Evolutionary conservation across 2,797 vertebrate genomes (phyloP).

Genomic region (Craterocephalus amniculus): DNA sequence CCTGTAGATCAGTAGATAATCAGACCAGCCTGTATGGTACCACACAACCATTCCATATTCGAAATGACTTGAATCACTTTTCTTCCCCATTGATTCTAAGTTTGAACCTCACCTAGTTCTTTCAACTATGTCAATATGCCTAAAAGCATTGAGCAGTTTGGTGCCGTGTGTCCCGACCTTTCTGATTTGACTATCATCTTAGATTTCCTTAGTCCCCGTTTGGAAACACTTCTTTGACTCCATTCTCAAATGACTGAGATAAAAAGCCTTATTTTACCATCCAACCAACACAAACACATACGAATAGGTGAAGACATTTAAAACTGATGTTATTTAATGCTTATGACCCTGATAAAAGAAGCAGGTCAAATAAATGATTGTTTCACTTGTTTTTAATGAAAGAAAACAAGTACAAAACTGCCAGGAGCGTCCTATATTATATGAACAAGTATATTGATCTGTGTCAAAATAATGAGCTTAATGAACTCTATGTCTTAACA

Average conservation of each 20-base stretch:
- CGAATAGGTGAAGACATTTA: constrained; percentile 22
- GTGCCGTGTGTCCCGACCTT: constrained; percentile 69
- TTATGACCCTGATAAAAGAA: constrained; percentile 1
- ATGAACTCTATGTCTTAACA: constrained; percentile 53
- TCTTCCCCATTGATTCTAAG: too few relatives aligned
- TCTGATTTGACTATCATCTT: constrained; percentile 62
- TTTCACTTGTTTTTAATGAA: constrained; percentile 35
- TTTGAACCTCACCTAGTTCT: too few relatives aligned
- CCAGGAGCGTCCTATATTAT: constrained; percentile 2
- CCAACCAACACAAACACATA: constrained; percentile 11
- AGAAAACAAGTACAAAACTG: constrained; percentile 29
- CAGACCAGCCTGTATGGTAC: too few relatives aligned
- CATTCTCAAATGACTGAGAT: constrained; percentile 9
- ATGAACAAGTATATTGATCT: constrained; percentile 67
- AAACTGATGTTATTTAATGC: background rate
- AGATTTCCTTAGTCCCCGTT: constrained; percentile 44
- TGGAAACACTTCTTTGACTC: constrained; percentile 55
- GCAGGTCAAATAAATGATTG: constrained; percentile 13
- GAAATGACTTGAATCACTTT: too few relatives aligned
- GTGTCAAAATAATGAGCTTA: constrained; percentile 56
- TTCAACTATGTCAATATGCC: too few relatives aligned
- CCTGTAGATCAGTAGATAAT: too few relatives aligned
- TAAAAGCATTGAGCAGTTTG: too few relatives aligned
- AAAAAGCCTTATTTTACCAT: constrained; percentile 19
- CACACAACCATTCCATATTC: too few relatives aligned